Evolutionary conservation across 2,113 vertebrate species (phyloP).

Genomic region (Engraulis encrasicolus): DNA sequence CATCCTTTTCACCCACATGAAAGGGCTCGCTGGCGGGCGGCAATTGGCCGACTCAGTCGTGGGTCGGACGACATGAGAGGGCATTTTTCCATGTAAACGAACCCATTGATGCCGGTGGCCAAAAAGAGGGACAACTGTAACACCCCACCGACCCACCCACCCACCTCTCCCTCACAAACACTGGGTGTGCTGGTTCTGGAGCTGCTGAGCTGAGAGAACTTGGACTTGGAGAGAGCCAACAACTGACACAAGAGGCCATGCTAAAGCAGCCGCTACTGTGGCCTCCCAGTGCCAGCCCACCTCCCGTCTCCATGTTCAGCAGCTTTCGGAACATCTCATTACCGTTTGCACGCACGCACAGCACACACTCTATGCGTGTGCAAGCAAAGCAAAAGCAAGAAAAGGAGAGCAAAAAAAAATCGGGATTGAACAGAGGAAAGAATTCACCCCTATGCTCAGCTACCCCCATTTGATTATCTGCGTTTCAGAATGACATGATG

Average conservation of each 20-base stretch:
- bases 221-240: not conserved
- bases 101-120: constrained; percentile 56
- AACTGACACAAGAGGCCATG: not conserved
- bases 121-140: too few relatives aligned
- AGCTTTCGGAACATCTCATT: not conserved
- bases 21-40: constrained; percentile 67
- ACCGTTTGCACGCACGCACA: constrained; percentile 22
- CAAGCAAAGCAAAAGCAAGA: not conserved
- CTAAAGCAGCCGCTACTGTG: not conserved
- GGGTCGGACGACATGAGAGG: constrained; percentile 59
- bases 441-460: constrained; percentile 69
- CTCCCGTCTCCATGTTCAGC: not conserved
- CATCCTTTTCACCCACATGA: constrained; percentile 73
- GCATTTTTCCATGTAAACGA: constrained; percentile 73
- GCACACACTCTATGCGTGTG: not conserved
- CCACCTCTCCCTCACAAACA: too few relatives aligned
- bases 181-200: not conserved
- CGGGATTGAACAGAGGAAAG: constrained; percentile 38
- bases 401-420: too few relatives aligned
- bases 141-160: too few relatives aligned
- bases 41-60: constrained; percentile 67
- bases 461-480: constrained; percentile 67
- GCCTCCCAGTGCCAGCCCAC: not conserved
- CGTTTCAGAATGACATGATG: constrained; percentile 46
- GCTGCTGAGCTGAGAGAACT: not conserved